Percentiles rank a stretch among this genome's conserved stretches.
phyloP scores from a whole-genome alignment of 2,888 invertebrate species.

The Cinara cedri region DNA sequence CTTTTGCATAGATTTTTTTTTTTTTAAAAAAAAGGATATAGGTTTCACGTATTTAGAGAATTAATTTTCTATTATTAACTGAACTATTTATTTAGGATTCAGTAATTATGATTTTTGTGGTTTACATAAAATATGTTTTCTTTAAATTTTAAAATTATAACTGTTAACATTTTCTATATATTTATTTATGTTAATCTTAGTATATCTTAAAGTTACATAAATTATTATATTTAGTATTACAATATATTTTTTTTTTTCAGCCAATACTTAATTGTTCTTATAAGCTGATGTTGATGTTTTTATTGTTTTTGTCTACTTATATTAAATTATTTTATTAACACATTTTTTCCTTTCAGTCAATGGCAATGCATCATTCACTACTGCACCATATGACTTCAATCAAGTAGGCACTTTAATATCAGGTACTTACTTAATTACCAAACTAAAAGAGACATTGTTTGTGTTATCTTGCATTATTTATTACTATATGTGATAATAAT shows the following conservation, averaged over 20 bases:
- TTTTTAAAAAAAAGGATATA: too few relatives aligned
- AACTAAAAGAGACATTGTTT: too few relatives aligned
- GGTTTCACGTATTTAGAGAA: conserved; percentile 1
- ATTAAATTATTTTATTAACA: conserved; percentile 47
- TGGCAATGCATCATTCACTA: conserved; percentile 66
- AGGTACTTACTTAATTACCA: conserved; percentile 66
- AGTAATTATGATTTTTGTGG: background rate
- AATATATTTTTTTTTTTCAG: conserved; percentile 43
- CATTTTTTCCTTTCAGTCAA: conserved; percentile 51
- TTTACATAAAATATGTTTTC: background rate
- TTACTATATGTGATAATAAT: too few relatives aligned
- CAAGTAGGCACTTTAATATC: conserved; percentile 86
- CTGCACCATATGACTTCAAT: conserved; percentile 80
- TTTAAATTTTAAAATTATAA: background rate
- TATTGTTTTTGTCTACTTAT: background rate
- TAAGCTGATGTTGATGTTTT: background rate
- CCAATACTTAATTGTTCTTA: conserved; percentile 14
- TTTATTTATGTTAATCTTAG: background rate
- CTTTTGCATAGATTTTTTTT: conserved; percentile 24
- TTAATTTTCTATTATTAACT: background rate
- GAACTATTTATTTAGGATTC: background rate
- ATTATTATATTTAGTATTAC: conserved; percentile 35
- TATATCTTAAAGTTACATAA: conserved; percentile 36
- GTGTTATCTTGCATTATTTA: too few relatives aligned
- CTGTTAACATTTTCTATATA: background rate